A percentile compares a stretch with the other conserved stretches of the same genome.
Evolutionary conservation across 1,140 invertebrate genomes (phyloP).

Genomic region (Drosophila navojoa): DNA sequence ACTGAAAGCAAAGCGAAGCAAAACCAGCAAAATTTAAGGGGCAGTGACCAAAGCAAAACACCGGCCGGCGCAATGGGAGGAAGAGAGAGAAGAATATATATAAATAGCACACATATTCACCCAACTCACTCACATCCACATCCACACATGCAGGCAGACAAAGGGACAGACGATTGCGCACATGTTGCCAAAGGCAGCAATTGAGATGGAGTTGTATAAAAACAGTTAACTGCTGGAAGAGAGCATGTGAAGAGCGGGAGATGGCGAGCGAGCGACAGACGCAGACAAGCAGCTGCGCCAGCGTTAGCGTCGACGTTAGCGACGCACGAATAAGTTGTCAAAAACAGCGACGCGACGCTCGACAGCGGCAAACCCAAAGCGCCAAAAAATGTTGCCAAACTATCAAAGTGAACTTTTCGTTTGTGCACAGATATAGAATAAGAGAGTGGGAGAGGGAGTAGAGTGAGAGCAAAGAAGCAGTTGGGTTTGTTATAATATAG

Average conservation of each 20-base stretch:
- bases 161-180: slow-evolving; percentile 34
- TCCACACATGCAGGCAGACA: slow-evolving; percentile 19
- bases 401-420: slow-evolving; percentile 74
- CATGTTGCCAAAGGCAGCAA: slow-evolving; percentile 65
- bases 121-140: neutral
- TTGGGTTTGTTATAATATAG: slow-evolving; percentile 56
- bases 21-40: slow-evolving; percentile 58
- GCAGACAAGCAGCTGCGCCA: slow-evolving; percentile 20
- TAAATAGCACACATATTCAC: too few species aligned
- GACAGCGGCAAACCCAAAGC: slow-evolving; percentile 62
- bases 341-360: slow-evolving; percentile 51
- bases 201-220: slow-evolving; percentile 17
- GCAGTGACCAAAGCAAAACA: slow-evolving; percentile 31
- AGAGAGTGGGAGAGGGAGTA: neutral
- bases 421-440: slow-evolving; percentile 16
- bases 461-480: neutral
- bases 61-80: slow-evolving; percentile 25
- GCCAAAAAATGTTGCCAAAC: slow-evolving; percentile 67
- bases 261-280: neutral
- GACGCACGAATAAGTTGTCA: slow-evolving; percentile 74
- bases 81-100: neutral
- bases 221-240: slow-evolving; percentile 25
- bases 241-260: neutral
- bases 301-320: slow-evolving; percentile 16
- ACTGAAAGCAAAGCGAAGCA: slow-evolving; percentile 6